phyloP scores from a whole-genome alignment of 2,888 invertebrate species.

The Hirtodrosophila cameraria region DNA sequence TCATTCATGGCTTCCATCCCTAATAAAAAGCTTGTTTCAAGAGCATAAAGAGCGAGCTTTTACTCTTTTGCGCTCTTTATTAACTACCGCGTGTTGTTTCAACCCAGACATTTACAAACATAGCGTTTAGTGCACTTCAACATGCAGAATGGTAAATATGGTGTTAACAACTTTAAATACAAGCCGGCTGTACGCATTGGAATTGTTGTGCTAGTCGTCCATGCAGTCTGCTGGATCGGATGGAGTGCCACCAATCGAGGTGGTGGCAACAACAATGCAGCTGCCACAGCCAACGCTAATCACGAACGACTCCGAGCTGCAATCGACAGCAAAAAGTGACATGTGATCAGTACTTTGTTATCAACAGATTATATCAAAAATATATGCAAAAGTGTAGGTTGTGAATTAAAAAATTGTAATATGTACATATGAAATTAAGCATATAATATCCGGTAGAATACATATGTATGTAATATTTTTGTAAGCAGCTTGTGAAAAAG shows the following conservation, averaged over 20 bases:
- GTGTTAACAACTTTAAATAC: constrained; percentile 29
- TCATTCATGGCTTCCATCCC: too few species aligned
- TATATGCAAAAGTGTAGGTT: not conserved
- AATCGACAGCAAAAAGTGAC: constrained; percentile 26
- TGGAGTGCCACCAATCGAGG: constrained; percentile 55
- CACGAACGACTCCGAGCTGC: constrained; percentile 58
- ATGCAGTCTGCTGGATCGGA: constrained; percentile 64
- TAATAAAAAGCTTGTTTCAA: too few species aligned
- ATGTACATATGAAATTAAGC: too few species aligned
- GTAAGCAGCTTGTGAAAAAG: constrained; percentile 16
- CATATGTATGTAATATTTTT: too few species aligned
- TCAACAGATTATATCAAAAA: not conserved
- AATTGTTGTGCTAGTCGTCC: constrained; percentile 64
- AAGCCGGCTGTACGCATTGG: constrained; percentile 70
- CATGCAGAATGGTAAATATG: constrained; percentile 45
- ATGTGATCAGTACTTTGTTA: too few species aligned
- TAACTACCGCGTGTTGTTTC: not conserved
- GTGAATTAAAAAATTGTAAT: not conserved
- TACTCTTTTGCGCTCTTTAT: not conserved
- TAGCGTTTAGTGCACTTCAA: constrained; percentile 15
- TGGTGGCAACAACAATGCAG: constrained; percentile 10
- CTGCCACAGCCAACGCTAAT: constrained; percentile 25
- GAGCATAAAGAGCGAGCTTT: constrained; percentile 23
- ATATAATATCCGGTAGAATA: too few species aligned
- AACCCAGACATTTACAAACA: not conserved